Evolutionary conservation across 1,140 invertebrate genomes (phyloP), one percentile per base, ranked within the genome.

Genomic region (Adoxophyes honmai): DNA sequence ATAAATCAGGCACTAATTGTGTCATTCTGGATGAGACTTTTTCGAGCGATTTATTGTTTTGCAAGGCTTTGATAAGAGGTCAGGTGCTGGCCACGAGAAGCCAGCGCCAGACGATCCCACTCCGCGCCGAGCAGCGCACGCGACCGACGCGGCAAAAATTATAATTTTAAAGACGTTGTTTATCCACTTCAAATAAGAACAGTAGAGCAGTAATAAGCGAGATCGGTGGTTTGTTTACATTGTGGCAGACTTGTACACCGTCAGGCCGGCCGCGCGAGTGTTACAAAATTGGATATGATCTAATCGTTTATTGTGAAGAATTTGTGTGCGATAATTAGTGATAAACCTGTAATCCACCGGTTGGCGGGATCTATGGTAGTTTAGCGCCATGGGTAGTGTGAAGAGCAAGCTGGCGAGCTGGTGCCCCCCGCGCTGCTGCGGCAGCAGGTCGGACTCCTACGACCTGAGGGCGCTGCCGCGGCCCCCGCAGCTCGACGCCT

Each of bases 11-110:
- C 2, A 6, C 21, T 3, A 28, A 6, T 28, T 48, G 42, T 28
- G 42, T 48, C 42, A 48, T 44, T 18, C 42, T 13, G 21, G 42
- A 48, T 48, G 42, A 48, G 15, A 10, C 14, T 42, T 48, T 48
- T 18, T 48, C 21, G 42, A 58, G 39, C 42, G 39, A 51, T 56
- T 57, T 52, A 48, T 42, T 33, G 15, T 57, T 62, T 35, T 55
- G 52, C 52, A 53, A 62, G 21, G 21, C 57, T 62, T 44, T 79
- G 84, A 85, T 87, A 87, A 85, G 80, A 81, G 81, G 78, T 82
- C 77, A 78, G 64, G 62, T 73, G 60, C 54, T 62, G 39, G 59
- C 34, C 16, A 38, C 57, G 14, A 60, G 62, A 36, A 57, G 42
- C 55, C 21, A 38, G 52, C 63, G 42, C 34, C 81, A 86, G 70